phyloP scores from a whole-genome alignment of 2,888 invertebrate species.

The Agrotis ipsilon region DNA sequence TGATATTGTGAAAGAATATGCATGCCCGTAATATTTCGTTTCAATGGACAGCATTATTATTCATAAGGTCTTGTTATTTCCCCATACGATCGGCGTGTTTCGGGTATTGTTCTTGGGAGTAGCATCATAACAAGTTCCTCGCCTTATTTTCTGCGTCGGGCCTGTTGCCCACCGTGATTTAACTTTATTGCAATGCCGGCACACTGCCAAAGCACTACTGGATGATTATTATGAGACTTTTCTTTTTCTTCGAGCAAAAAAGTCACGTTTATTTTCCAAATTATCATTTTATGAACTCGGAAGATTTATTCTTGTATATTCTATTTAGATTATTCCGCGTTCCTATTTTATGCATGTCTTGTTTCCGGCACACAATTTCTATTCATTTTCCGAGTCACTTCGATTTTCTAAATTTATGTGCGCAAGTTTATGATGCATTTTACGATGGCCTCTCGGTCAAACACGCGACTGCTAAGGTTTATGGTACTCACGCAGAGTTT shows the following conservation, averaged over 20 bases:
- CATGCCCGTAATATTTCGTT: slow-evolving; percentile 8
- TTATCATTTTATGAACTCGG: slow-evolving; percentile 59
- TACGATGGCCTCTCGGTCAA: slow-evolving; percentile 87
- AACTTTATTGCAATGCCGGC: slow-evolving; percentile 82
- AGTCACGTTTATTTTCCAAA: slow-evolving; percentile 60
- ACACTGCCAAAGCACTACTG: slow-evolving; percentile 78
- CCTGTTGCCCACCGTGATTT: slow-evolving; percentile 80
- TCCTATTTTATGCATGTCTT: slow-evolving; percentile 47
- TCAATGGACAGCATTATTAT: slow-evolving; percentile 34
- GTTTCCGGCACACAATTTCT: slow-evolving; percentile 65
- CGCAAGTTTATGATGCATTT: slow-evolving; percentile 85
- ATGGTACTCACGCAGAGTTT: slow-evolving; percentile 83
- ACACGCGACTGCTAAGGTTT: slow-evolving; percentile 86
- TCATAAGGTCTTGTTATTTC: slow-evolving; percentile 57
- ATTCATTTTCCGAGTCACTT: slow-evolving; percentile 78
- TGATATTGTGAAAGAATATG: slow-evolving; percentile 9
- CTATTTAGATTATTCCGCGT: slow-evolving; percentile 47
- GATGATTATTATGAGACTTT: slow-evolving; percentile 79
- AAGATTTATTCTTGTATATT: slow-evolving; percentile 45
- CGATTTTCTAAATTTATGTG: slow-evolving; percentile 87
- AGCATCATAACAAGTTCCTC: slow-evolving; percentile 72
- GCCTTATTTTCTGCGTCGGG: slow-evolving; percentile 75
- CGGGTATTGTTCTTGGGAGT: slow-evolving; percentile 67
- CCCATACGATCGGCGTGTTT: slow-evolving; percentile 63
- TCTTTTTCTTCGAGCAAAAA: slow-evolving; percentile 71